Evolutionary conservation across 2,797 vertebrate genomes (phyloP).

Genomic region (Numenius phaeopus): DNA sequence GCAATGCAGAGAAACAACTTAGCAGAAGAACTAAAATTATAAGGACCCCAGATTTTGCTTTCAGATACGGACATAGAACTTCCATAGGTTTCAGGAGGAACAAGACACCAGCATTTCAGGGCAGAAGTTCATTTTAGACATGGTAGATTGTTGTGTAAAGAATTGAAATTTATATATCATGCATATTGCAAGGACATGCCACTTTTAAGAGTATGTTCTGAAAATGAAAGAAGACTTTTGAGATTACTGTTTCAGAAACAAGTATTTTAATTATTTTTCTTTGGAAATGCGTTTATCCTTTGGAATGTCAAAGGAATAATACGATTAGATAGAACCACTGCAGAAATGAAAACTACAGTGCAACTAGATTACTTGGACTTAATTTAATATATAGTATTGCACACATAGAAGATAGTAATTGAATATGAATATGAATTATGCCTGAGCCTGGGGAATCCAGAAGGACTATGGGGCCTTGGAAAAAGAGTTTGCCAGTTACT

Average conservation of each 20-base stretch:
- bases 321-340: background rate
- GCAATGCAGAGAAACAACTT: background rate
- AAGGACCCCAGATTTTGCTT: background rate
- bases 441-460: background rate
- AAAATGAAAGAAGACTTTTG: background rate
- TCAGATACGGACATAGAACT: background rate
- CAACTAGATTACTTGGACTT: background rate
- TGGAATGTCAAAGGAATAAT: background rate
- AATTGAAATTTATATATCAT: background rate
- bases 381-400: background rate
- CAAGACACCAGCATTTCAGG: background rate
- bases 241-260: background rate
- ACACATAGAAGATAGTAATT: background rate
- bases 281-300: background rate
- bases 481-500: slow-evolving; percentile 3
- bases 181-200: background rate
- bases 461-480: background rate
- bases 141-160: background rate
- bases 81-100: background rate
- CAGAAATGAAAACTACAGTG: background rate
- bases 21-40: background rate
- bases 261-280: background rate
- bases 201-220: background rate
- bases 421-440: background rate
- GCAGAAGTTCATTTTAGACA: background rate